These are phyloP conservation scores for Athetis lepigone DNA, from an alignment of 2,888 invertebrate genomes.

Conservation along the genomic window DNA sequence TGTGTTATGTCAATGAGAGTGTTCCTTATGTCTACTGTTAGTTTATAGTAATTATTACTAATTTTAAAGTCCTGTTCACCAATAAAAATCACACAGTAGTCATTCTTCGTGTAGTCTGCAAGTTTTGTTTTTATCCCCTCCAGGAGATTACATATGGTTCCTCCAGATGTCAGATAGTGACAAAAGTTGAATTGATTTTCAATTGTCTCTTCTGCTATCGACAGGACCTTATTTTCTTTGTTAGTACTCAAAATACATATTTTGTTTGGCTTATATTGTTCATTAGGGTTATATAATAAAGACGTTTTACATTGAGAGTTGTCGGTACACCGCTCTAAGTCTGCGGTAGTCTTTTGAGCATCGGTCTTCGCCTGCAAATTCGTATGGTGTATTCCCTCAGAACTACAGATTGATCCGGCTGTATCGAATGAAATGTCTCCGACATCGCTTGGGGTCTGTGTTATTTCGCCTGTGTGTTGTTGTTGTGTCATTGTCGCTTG, in stretches of 20 bases:
- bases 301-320: too few relatives aligned
- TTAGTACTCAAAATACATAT: conserved; percentile 12
- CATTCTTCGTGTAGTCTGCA: neutral
- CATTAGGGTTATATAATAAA: too few relatives aligned
- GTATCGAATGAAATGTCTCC: too few relatives aligned
- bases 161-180: conserved; percentile 3
- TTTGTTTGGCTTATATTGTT: neutral
- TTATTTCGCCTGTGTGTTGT: too few relatives aligned
- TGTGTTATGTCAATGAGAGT: neutral
- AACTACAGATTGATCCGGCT: too few relatives aligned
- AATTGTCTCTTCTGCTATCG: conserved; percentile 1
- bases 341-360: too few relatives aligned
- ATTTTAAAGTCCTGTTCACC: conserved; percentile 10
- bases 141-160: neutral
- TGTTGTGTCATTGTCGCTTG: too few relatives aligned
- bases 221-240: conserved; percentile 1
- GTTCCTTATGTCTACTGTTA: conserved; percentile 4
- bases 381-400: too few relatives aligned
- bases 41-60: conserved; percentile 8
- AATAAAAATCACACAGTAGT: conserved; percentile 11
- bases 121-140: neutral
- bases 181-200: neutral
- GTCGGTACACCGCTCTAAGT: too few relatives aligned
- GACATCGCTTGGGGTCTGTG: too few relatives aligned
- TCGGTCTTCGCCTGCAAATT: too few relatives aligned